Percentiles rank a stretch among this genome's conserved stretches.
Conservation (phyloP, 2,888 invertebrate genomes). For the Dynastes maya region DNA sequence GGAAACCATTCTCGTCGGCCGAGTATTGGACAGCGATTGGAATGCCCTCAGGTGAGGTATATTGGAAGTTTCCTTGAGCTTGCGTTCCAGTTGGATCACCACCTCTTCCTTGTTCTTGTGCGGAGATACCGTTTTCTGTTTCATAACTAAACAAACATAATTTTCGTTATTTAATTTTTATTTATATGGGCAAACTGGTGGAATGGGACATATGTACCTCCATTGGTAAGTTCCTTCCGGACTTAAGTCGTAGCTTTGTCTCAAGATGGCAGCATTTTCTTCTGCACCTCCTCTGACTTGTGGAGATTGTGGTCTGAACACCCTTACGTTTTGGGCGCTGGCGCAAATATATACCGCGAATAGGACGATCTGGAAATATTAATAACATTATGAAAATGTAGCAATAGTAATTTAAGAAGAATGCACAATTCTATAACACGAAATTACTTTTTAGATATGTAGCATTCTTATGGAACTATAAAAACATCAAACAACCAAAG, state of each 20-base stretch:
- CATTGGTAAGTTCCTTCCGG: slow-evolving; percentile 29
- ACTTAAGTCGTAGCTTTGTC: slow-evolving; percentile 15
- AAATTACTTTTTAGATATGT: too few relatives aligned
- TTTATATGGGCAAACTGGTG: too few relatives aligned
- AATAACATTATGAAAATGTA: not conserved
- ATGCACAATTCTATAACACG: too few relatives aligned
- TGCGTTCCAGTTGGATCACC: slow-evolving; percentile 62
- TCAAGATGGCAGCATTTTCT: slow-evolving; percentile 9
- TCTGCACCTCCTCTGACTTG: not conserved
- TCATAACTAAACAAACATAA: slow-evolving; percentile 31
- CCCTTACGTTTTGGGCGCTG: slow-evolving; percentile 4
- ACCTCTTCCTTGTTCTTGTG: slow-evolving; percentile 73
- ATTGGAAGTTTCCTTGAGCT: slow-evolving; percentile 77
- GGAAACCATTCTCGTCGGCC: slow-evolving; percentile 64
- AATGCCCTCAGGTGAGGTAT: slow-evolving; percentile 77
- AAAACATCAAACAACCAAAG: too few relatives aligned
- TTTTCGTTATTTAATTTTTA: not conserved
- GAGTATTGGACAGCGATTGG: slow-evolving; percentile 69
- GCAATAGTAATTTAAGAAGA: too few relatives aligned
- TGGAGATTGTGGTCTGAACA: not conserved
- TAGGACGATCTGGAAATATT: slow-evolving; percentile 19
- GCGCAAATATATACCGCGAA: slow-evolving; percentile 12
- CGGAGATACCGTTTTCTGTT: slow-evolving; percentile 57
- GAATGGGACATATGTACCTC: not conserved
- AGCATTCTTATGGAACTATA: too few relatives aligned